These are phyloP conservation scores for Caenorhabditis virilis DNA, from an alignment of 2,888 invertebrate species.

Conservation along the genomic window DNA sequence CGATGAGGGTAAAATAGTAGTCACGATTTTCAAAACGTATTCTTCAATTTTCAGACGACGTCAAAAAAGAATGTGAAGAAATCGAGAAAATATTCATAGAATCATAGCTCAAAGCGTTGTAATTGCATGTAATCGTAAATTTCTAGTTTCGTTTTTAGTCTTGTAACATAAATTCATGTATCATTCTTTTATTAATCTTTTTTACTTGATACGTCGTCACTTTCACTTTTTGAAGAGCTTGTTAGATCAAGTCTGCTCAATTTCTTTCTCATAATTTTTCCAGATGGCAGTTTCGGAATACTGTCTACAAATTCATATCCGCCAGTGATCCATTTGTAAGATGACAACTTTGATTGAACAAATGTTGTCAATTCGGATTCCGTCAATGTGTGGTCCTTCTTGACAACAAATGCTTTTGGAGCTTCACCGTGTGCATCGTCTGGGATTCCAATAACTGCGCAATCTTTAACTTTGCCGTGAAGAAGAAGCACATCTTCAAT, in stretches of 20 bases:
- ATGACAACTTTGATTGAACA: slow-evolving; percentile 28
- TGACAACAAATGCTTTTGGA: slow-evolving; percentile 40
- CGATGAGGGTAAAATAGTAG: neutral
- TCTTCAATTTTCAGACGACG: neutral
- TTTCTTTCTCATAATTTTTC: slow-evolving; percentile 28
- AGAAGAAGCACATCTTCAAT: slow-evolving; percentile 42
- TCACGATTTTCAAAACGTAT: neutral
- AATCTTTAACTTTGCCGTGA: slow-evolving; percentile 41
- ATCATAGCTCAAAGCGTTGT: too few species aligned
- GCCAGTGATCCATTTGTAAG: slow-evolving; percentile 38
- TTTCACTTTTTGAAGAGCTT: too few species aligned
- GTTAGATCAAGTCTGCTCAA: slow-evolving; percentile 1
- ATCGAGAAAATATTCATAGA: neutral
- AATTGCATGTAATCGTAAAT: too few species aligned
- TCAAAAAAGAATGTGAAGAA: slow-evolving; percentile 1
- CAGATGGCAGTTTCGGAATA: slow-evolving; percentile 35
- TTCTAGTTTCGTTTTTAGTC: too few species aligned
- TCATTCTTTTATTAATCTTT: too few species aligned
- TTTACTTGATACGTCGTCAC: too few species aligned
- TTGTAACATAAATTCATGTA: too few species aligned
- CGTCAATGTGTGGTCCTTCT: slow-evolving; percentile 29
- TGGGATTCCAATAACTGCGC: slow-evolving; percentile 38
- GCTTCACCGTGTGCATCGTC: slow-evolving; percentile 32
- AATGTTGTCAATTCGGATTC: slow-evolving; percentile 26
- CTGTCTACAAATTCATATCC: slow-evolving; percentile 25